Evolutionary conservation across 2,113 vertebrate species (phyloP).

Genomic region (Crocuta crocuta): DNA sequence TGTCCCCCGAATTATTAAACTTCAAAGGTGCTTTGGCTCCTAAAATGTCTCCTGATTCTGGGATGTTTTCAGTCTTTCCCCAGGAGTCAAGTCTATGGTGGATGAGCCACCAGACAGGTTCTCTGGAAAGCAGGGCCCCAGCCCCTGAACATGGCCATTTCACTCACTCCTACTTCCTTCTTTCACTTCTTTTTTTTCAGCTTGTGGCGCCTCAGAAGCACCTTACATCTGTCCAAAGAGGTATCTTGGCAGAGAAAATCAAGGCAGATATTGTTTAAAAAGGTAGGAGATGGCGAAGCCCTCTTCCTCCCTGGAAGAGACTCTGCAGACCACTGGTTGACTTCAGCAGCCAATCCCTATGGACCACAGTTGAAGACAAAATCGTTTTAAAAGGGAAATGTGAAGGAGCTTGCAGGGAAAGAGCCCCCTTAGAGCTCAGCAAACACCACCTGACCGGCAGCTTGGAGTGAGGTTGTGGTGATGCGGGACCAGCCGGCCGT

Average conservation of each 20-base stretch:
- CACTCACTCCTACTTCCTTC: background rate
- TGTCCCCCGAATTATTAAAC: background rate
- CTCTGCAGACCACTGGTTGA: background rate
- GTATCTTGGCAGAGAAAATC: background rate
- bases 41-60: background rate
- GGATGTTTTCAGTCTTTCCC: background rate
- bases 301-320: background rate
- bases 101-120: too few species aligned
- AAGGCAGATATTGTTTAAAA: constrained; percentile 19
- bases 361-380: background rate
- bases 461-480: rapidly evolving
- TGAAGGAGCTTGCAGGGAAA: background rate
- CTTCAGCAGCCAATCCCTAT: background rate
- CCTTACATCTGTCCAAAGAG: background rate
- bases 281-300: background rate
- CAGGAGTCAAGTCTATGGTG: background rate
- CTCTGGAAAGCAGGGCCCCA: background rate
- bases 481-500: background rate
- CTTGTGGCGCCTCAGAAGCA: background rate
- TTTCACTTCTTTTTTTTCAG: background rate
- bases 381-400: background rate
- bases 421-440: background rate
- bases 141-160: rapidly evolving
- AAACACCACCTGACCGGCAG: background rate
- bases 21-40: background rate